Percentiles rank a stretch among this genome's conserved stretches.
Conservation (phyloP, 2,888 invertebrate species). For the Tryphoninae sp. region DNA sequence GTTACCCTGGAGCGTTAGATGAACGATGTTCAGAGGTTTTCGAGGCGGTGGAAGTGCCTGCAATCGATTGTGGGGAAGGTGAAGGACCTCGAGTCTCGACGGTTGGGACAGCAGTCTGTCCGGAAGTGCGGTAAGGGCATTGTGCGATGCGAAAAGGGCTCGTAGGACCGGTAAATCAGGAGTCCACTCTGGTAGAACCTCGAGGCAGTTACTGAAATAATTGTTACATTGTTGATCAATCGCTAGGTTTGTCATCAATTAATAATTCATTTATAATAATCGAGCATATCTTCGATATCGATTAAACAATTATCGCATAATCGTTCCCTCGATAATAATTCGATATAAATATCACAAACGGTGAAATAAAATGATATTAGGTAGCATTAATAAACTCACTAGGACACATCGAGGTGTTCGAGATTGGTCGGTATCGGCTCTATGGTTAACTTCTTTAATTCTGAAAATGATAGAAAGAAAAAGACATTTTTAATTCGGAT, state of each 20-base stretch:
- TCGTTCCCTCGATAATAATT: background rate
- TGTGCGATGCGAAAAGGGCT: constrained; percentile 89
- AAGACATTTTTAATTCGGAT: constrained; percentile 20
- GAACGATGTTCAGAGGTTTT: constrained; percentile 86
- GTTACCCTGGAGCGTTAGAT: constrained; percentile 89
- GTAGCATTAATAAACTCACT: constrained; percentile 80
- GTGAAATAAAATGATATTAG: constrained; percentile 33
- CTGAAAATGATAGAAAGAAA: constrained; percentile 82
- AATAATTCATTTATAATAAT: background rate
- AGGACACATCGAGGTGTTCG: constrained; percentile 90
- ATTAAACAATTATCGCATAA: background rate
- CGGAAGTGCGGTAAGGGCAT: constrained; percentile 86
- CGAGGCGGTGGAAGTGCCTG: constrained; percentile 88
- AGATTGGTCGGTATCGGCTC: constrained; percentile 88
- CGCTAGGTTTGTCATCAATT: constrained; percentile 8
- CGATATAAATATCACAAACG: background rate
- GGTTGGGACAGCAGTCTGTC: constrained; percentile 90
- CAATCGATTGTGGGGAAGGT: constrained; percentile 90
- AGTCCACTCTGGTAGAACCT: constrained; percentile 89
- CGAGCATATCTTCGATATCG: background rate
- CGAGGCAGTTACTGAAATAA: constrained; percentile 85
- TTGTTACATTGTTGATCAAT: constrained; percentile 13
- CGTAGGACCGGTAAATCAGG: constrained; percentile 88
- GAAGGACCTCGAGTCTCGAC: constrained; percentile 87
- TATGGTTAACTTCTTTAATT: constrained; percentile 87